Evolutionary conservation across 2,113 vertebrate species (phyloP), one percentile per base, ranked within the genome.

Genomic region (Malurus melanocephalus): DNA sequence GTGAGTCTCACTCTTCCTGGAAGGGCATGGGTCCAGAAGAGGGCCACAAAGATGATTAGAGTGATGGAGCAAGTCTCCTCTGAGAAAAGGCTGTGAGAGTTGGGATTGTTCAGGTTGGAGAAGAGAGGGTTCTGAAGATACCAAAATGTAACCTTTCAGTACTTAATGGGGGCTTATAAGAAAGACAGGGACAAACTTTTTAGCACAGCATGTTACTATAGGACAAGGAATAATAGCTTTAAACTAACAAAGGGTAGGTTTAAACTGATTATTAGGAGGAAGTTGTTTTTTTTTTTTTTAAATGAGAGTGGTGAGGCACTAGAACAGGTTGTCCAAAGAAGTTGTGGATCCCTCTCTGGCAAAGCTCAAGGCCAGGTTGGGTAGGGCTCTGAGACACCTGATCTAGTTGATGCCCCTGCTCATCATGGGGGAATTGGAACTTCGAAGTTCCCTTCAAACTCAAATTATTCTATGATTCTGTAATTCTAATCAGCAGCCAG

Each of bases 101-200:
- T 73, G 27, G 13, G 19, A 28, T 52, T 38, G 15, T 1, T 46
- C 38, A 45, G 59, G 33, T 24, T 56, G 57, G 38, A 80, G 60
- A 65, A 38, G 26, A 65, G 43, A 52, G 73, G 8, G 38, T 16
- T 73, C 59, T 35, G 33, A 57, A 45, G 16, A 60, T 11, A 33
- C 0, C 0, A 10, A 59, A 28, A 7, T 6, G 1, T 23, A 59
- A 19, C 7, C 27, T 30, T 66, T 46, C 38, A 30, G 19, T 46
- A 30, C 7, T 53, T 12, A 20, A 10, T 46, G 16, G 11, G 27
- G 16, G 18, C 19, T 57, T n/a, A 16, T 2, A 17, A 38, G 22
- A 52, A 23, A 59, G 22, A n/a, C 13, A 10, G 23, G 27, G 16
- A 33, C 10, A 10, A 73, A 46, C 19, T 4, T 73, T 28, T 30